phyloP scores from a whole-genome alignment of 1,140 invertebrate genomes.

The Bilobella aurantiaca region DNA sequence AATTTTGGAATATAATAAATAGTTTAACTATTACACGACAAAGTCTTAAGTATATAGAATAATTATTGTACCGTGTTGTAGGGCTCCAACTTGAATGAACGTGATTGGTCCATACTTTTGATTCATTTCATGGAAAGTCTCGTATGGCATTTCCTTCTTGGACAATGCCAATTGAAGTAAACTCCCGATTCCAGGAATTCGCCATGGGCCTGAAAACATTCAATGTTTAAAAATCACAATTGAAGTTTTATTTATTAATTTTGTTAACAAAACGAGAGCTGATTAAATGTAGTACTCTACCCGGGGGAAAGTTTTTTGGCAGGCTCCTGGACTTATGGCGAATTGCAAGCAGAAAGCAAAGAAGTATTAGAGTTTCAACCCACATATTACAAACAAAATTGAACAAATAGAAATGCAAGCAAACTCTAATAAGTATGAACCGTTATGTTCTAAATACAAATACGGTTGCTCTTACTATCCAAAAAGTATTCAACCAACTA shows the following conservation, averaged over 20 bases:
- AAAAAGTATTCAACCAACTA: too few relatives aligned
- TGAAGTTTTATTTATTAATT: background rate
- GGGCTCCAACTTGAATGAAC: background rate
- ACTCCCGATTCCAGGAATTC: background rate
- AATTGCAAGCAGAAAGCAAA: background rate
- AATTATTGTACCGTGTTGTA: background rate
- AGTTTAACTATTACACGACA: background rate
- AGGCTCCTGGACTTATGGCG: background rate
- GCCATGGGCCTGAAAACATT: background rate
- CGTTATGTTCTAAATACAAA: too few relatives aligned
- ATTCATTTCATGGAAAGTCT: background rate
- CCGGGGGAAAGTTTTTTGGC: background rate
- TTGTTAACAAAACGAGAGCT: background rate
- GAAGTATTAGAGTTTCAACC: background rate
- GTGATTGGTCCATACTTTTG: background rate
- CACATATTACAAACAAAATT: too few relatives aligned
- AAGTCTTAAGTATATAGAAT: too few relatives aligned
- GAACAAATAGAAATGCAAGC: too few relatives aligned
- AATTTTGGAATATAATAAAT: background rate
- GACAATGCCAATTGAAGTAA: background rate
- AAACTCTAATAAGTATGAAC: too few relatives aligned
- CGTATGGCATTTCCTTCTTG: background rate
- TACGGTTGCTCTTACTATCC: too few relatives aligned
- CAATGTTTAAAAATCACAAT: background rate
- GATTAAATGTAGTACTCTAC: background rate